These are phyloP conservation scores for Pomacea canaliculata DNA, from an alignment of 2,888 invertebrate genomes.

Conservation along the genomic window DNA sequence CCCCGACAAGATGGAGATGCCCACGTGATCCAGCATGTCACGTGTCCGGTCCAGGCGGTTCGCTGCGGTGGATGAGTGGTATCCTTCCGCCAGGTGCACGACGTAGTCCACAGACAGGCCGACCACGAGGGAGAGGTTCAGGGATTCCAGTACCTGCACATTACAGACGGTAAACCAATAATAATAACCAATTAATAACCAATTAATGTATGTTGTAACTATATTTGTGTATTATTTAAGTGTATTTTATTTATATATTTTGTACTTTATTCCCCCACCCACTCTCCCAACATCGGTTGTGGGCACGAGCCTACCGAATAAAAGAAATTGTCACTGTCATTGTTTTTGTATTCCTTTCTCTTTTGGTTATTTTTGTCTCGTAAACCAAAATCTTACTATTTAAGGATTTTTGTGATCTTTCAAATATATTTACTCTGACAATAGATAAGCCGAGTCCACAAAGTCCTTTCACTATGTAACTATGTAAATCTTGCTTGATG, in stretches of 20 bases:
- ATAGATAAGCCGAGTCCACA: too few relatives aligned
- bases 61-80: slow-evolving; percentile 46
- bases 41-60: slow-evolving; percentile 51
- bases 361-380: too few relatives aligned
- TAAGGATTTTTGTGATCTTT: too few relatives aligned
- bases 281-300: too few relatives aligned
- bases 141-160: slow-evolving; percentile 56
- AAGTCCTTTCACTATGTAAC: too few relatives aligned
- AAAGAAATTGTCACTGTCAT: neutral
- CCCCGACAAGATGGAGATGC: slow-evolving; percentile 58
- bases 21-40: slow-evolving; percentile 58
- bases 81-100: slow-evolving; percentile 64
- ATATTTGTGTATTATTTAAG: neutral
- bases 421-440: too few relatives aligned
- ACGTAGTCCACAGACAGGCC: slow-evolving; percentile 64
- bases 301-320: too few relatives aligned
- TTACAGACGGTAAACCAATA: neutral
- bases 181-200: neutral
- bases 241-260: too few relatives aligned
- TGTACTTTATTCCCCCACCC: too few relatives aligned
- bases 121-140: slow-evolving; percentile 62
- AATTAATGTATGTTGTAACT: neutral
- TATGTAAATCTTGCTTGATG: too few relatives aligned
- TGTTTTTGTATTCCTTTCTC: neutral
- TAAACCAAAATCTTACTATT: too few relatives aligned